These are phyloP conservation scores for Agrilus mali DNA, from an alignment of 2,888 invertebrate genomes.

Conservation along the genomic window DNA sequence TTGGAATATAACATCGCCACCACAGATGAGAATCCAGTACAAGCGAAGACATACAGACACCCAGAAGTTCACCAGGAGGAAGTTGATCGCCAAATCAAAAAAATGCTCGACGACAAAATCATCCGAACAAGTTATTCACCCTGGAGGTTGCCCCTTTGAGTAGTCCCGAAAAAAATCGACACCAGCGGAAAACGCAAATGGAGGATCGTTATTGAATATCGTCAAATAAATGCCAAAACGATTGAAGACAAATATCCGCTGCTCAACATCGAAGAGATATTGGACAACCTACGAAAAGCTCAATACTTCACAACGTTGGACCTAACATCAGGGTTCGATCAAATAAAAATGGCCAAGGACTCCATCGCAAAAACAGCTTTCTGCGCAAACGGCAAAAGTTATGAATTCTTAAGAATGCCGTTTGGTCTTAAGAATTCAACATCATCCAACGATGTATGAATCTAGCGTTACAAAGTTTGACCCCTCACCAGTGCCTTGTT, in stretches of 20 bases:
- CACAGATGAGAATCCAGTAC: constrained; percentile 10
- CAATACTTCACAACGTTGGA: constrained; percentile 22
- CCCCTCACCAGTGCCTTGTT: too few relatives aligned
- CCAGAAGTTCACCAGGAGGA: constrained; percentile 11
- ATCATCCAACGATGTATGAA: constrained; percentile 26
- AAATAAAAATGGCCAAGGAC: constrained; percentile 16
- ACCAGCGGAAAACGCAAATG: constrained; percentile 16
- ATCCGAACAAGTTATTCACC: constrained; percentile 6
- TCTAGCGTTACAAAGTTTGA: constrained; percentile 14
- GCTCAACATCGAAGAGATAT: constrained; percentile 15
- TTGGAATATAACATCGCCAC: constrained; percentile 10
- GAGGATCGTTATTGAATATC: constrained; percentile 26
- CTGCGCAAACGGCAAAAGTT: constrained; percentile 20
- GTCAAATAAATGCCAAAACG: constrained; percentile 22
- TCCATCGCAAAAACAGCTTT: constrained; percentile 23
- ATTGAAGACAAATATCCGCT: constrained; percentile 18
- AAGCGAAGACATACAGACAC: constrained; percentile 11
- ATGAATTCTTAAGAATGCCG: constrained; percentile 22
- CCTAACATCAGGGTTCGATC: constrained; percentile 22
- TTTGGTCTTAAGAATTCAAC: constrained; percentile 24
- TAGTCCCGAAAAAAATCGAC: constrained; percentile 13
- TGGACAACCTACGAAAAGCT: constrained; percentile 16
- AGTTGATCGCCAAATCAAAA: constrained; percentile 9
- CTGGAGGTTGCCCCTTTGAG: constrained; percentile 4
- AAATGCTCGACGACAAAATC: constrained; percentile 11